Percentiles rank a stretch among this genome's conserved stretches.
Evolutionary conservation across 2,888 invertebrate species (phyloP).

Genomic region (Cepaea hortensis): DNA sequence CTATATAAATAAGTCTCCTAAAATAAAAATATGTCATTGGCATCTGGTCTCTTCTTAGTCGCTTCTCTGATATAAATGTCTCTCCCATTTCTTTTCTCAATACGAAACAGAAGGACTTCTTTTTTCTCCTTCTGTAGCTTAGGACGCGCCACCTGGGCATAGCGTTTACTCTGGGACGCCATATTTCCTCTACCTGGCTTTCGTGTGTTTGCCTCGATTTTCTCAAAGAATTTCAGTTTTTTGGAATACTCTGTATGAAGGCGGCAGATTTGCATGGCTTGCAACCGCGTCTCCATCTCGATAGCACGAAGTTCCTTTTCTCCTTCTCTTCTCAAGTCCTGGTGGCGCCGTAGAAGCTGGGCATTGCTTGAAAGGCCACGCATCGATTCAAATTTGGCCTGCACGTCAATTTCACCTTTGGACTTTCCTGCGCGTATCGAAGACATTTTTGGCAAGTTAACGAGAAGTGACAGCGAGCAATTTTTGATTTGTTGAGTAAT

Average conservation of each 20-base stretch:
- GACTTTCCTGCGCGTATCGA: neutral
- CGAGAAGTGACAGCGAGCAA: too few relatives aligned
- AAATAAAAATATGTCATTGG: neutral
- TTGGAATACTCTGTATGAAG: constrained; percentile 10
- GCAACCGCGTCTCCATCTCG: constrained; percentile 14
- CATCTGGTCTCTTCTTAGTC: neutral
- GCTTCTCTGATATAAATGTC: constrained; percentile 23
- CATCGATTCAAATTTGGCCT: constrained; percentile 38
- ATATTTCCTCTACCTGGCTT: too few relatives aligned
- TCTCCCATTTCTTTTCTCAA: constrained; percentile 25
- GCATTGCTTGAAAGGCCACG: constrained; percentile 22
- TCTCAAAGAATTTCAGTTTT: constrained; percentile 5
- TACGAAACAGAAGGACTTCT: constrained; percentile 24
- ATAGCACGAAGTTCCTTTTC: constrained; percentile 17
- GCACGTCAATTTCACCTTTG: constrained; percentile 28
- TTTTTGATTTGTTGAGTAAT: too few relatives aligned
- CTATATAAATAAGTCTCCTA: neutral
- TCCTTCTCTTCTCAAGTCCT: constrained; percentile 24
- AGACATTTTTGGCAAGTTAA: neutral
- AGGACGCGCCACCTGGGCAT: neutral
- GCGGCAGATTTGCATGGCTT: neutral
- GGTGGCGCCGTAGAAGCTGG: constrained; percentile 25
- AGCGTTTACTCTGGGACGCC: neutral
- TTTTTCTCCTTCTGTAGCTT: constrained; percentile 25
- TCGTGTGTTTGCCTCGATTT: neutral